Conservation (phyloP, 2,888 invertebrate genomes). For the Parnassius apollo region DNA sequence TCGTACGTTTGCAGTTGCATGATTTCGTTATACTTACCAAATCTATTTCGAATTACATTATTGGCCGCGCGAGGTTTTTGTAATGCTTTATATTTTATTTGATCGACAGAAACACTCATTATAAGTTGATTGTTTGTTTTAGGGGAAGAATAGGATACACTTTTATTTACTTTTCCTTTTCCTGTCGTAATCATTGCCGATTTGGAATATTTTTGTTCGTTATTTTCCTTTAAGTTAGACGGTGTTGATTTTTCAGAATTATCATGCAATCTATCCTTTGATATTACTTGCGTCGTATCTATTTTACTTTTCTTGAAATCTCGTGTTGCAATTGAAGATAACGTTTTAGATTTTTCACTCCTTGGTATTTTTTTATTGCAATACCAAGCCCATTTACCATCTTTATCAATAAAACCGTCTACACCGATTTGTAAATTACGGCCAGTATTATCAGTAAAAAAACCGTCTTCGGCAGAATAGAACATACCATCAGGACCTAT, state of each 20-base stretch:
- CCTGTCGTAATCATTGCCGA: constrained; percentile 26
- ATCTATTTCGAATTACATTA: constrained; percentile 45
- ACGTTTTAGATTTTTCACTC: constrained; percentile 42
- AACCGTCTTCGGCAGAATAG: constrained; percentile 67
- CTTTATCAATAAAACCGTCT: constrained; percentile 69
- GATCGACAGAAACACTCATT: constrained; percentile 54
- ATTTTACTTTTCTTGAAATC: constrained; percentile 34
- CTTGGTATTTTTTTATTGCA: constrained; percentile 39
- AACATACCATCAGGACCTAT: constrained; percentile 66
- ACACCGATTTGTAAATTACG: constrained; percentile 57
- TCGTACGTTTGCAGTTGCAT: constrained; percentile 57
- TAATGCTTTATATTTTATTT: constrained; percentile 35
- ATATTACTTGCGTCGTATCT: constrained; percentile 29
- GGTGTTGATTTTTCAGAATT: constrained; percentile 29
- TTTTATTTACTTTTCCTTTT: constrained; percentile 37
- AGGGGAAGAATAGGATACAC: constrained; percentile 33
- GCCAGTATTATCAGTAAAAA: constrained; percentile 54
- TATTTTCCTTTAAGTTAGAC: constrained; percentile 35
- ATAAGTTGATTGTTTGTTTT: constrained; percentile 47
- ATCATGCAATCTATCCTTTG: constrained; percentile 31
- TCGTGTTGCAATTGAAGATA: constrained; percentile 36
- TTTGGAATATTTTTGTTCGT: constrained; percentile 32
- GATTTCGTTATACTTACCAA: constrained; percentile 61
- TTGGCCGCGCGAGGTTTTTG: constrained; percentile 30
- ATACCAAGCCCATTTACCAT: constrained; percentile 68